phyloP scores from a whole-genome alignment of 2,888 invertebrate genomes.

The Drepanosiphum platanoidis region DNA sequence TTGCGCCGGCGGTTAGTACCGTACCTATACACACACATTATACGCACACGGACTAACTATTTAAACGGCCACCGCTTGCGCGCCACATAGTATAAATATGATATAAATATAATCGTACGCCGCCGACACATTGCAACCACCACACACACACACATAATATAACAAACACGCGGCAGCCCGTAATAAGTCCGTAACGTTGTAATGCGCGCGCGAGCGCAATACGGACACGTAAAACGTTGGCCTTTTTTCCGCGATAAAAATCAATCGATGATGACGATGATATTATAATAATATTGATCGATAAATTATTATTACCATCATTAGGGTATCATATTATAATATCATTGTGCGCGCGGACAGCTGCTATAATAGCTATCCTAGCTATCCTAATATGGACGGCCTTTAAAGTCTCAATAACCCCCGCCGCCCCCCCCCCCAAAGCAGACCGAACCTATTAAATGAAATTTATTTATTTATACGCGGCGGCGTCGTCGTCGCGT shows the following conservation, averaged over 20 bases:
- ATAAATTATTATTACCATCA: neutral
- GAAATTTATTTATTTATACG: constrained; percentile 5
- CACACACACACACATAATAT: no score
- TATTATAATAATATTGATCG: neutral
- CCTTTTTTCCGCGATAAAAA: neutral
- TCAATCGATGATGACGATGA: neutral
- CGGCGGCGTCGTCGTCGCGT: no score
- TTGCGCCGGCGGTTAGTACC: neutral
- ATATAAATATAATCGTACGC: neutral
- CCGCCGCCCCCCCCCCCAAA: neutral
- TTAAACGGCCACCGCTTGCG: neutral
- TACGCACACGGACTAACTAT: neutral
- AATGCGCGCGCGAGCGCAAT: no score
- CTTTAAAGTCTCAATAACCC: constrained; percentile 12
- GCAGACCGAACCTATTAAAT: constrained; percentile 19
- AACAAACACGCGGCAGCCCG: no score
- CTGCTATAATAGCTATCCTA: constrained; percentile 5
- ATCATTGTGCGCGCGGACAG: neutral
- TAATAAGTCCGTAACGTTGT: no score
- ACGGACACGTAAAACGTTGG: no score
- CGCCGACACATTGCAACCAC: no score
- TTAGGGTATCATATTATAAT: neutral
- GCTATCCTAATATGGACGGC: neutral
- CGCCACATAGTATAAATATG: no score
- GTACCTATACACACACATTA: neutral